Evolutionary conservation across 2,888 invertebrate genomes (phyloP).

Genomic region (Plebejus melissa): DNA sequence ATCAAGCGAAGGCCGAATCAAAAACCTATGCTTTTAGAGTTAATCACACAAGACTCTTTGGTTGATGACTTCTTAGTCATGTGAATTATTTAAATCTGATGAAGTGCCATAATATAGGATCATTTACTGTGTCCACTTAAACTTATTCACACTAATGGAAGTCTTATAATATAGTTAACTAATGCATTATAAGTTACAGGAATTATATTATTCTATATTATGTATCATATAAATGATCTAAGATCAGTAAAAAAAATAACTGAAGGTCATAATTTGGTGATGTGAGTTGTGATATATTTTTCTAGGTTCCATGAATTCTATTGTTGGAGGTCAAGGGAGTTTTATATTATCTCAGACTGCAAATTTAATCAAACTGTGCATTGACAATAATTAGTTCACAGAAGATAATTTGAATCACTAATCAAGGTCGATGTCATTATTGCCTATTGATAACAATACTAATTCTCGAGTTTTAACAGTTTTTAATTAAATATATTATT

Average conservation of each 20-base stretch:
- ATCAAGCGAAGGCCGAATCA: not conserved
- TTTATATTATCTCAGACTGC: not conserved
- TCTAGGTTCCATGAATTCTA: not conserved
- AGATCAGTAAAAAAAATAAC: too few relatives aligned
- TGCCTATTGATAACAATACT: not conserved
- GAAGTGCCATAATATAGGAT: not conserved
- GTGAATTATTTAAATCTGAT: not conserved
- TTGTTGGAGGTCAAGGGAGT: not conserved
- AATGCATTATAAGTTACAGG: too few relatives aligned
- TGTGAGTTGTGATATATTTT: too few relatives aligned
- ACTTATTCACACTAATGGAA: not conserved
- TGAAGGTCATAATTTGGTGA: too few relatives aligned
- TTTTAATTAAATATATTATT: not conserved
- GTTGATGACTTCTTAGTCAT: not conserved
- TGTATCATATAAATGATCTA: too few relatives aligned
- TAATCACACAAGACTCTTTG: not conserved
- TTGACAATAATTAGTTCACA: not conserved
- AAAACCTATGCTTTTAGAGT: not conserved
- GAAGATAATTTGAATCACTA: not conserved
- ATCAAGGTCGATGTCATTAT: slow-evolving; percentile 22
- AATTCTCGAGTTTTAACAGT: not conserved
- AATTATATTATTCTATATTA: too few relatives aligned
- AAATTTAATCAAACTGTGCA: not conserved
- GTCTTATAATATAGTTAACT: not conserved
- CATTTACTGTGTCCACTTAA: not conserved